Conservation (phyloP, 2,113 vertebrate genomes). For the Ictidomys tridecemlineatus region DNA sequence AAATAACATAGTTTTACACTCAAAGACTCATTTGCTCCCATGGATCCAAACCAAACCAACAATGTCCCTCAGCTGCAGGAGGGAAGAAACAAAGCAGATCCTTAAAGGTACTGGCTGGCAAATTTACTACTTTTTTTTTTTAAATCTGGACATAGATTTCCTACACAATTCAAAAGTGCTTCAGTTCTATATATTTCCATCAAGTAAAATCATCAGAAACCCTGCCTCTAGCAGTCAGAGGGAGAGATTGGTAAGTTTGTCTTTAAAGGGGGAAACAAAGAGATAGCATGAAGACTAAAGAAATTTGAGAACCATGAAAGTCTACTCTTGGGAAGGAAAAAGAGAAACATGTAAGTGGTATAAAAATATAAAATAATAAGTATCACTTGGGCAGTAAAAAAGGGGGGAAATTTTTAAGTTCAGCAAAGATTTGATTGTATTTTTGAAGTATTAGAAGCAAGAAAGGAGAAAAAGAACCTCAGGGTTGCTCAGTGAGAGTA, state of each 20-base stretch:
- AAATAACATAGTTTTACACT: constrained; percentile 69
- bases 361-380: background rate
- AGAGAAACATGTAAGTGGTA: background rate
- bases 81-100: constrained; percentile 66
- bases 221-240: background rate
- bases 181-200: background rate
- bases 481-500: background rate
- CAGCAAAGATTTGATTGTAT: background rate
- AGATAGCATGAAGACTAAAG: background rate
- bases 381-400: background rate
- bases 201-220: background rate
- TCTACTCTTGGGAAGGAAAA: background rate
- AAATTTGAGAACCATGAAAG: constrained; percentile 55
- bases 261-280: background rate
- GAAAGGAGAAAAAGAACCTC: constrained; percentile 13
- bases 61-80: constrained; percentile 48
- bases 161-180: constrained; percentile 36
- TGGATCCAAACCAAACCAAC: constrained; percentile 67
- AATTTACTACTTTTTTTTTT: constrained; percentile 59
- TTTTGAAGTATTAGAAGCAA: constrained; percentile 39
- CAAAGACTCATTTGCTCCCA: constrained; percentile 75
- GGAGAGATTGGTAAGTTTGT: background rate
- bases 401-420: constrained; percentile 17
- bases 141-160: constrained; percentile 29
- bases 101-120: constrained; percentile 63